Conservation (phyloP, 2,797 vertebrate genomes). For the Silurus lanzhouensis region DNA sequence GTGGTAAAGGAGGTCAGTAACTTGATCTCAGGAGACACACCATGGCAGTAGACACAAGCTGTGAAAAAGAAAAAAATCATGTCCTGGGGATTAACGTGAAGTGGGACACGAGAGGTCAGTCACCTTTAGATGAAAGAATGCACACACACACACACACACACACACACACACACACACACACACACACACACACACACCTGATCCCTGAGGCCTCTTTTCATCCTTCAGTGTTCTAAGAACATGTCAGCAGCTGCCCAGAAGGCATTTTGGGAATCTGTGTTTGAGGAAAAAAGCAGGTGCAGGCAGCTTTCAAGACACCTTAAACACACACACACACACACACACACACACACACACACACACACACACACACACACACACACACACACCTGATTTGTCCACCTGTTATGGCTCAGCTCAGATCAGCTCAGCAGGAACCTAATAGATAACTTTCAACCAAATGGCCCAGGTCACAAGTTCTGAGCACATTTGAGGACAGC, state of each 20-base stretch:
- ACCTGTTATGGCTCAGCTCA: conserved; percentile 55
- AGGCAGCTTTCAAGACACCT: conserved; percentile 67
- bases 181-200: conserved; percentile 39
- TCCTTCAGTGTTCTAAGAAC: conserved; percentile 46
- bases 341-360: conserved; percentile 59
- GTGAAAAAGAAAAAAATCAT: conserved; percentile 70
- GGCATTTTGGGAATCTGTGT: conserved; percentile 75
- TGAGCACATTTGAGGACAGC: conserved; percentile 33
- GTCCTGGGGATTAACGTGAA: conserved; percentile 70
- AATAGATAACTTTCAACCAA: conserved; percentile 38
- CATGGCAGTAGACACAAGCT: conserved; percentile 40
- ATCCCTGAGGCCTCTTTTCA: conserved; percentile 37
- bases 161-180: conserved; percentile 31
- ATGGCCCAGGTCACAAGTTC: conserved; percentile 51
- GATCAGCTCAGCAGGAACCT: conserved; percentile 20
- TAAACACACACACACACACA: conserved; percentile 56
- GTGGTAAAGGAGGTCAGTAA: conserved; percentile 61
- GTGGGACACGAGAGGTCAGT: conserved; percentile 55
- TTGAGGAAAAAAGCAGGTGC: conserved; percentile 79
- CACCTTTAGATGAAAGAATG: conserved; percentile 68
- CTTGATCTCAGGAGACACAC: conserved; percentile 59
- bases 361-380: no score
- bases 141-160: conserved; percentile 30
- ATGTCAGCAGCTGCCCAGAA: conserved; percentile 78
- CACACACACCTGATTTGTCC: conserved; percentile 69